Base-by-base conservation (phyloP, 2,113 vertebrate species). In the Crotalus horridus region DNA sequence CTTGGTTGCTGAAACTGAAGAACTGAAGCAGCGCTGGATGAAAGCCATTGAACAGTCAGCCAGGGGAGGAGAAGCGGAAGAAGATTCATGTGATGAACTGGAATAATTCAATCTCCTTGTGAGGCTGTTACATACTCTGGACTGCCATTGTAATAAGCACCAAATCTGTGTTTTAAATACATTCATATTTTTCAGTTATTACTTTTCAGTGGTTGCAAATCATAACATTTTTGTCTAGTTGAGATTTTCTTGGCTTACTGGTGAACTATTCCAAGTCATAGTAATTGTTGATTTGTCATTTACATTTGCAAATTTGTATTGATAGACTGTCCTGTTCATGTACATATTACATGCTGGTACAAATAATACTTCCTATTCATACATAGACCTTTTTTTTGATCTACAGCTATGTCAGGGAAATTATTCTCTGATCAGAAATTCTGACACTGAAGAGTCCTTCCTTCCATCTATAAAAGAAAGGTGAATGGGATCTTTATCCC, bases 11-110 rank as follows among this genome's bases (percentile, higher is more conserved):
- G 97, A 98, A 93, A 97, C 94, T 0, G 96, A 97, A 95, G 97
- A 97, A 95, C 97, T 98, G 93, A 96, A 96, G 15, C 94, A 1
- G 43, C 95, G 95, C 91, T 98, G 98, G 98, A 96, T 97, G 94
- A 96, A 92, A 89, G 94, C 94, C 64, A 89, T 98, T 94, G 95
- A 92, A 0, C 95, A 89, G 29, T 95, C 96, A 0, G 98, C 97
- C 0, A 89, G 87, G 0, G 98, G 98, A 8, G 98, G 98, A 10
- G 95, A 17, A 0, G 93, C 95, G 0, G 90, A 93, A 0, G 94
- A 12, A 0, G 94, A 85, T 23, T 85, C 92, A 26, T 96, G 94
- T 0, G 88, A 95, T 0, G 94, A 92, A 81, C 88, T 95, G 86
- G 85, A 96, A 58, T 97, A 94, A 97, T 23, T 54, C 24, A 8